A percentile compares a stretch with the other conserved stretches of the same genome.
Conservation (phyloP, 1,140 invertebrate species). For the Drosophila arawakana region DNA sequence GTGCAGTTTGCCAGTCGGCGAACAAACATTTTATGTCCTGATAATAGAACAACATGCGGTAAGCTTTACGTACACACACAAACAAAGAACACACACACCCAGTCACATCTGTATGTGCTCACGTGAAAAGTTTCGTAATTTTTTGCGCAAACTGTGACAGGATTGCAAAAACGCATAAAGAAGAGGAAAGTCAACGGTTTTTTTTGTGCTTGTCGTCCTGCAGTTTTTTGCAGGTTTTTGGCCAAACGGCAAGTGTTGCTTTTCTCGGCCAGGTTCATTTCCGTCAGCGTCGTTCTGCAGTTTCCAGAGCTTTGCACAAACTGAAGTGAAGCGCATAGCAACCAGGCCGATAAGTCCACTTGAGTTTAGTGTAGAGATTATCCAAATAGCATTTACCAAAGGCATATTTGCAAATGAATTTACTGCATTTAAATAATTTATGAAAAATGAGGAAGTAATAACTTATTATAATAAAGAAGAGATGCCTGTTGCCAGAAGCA, state of each 20-base stretch:
- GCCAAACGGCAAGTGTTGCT: background rate
- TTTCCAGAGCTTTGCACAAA: slow-evolving; percentile 8
- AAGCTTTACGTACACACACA: slow-evolving; percentile 9
- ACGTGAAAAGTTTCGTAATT: slow-evolving; percentile 21
- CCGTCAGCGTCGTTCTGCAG: slow-evolving; percentile 20
- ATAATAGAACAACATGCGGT: slow-evolving; percentile 56
- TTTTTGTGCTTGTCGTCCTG: slow-evolving; percentile 33
- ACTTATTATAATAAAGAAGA: too few relatives aligned
- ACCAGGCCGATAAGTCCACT: background rate
- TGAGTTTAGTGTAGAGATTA: background rate
- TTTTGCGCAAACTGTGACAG: slow-evolving; percentile 23
- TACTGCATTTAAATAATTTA: too few relatives aligned
- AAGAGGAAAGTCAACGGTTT: slow-evolving; percentile 2
- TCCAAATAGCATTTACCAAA: too few relatives aligned
- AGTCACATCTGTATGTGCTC: slow-evolving; percentile 4
- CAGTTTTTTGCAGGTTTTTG: slow-evolving; percentile 22
- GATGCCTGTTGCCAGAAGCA: too few relatives aligned
- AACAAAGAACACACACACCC: slow-evolving; percentile 2
- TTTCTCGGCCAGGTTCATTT: slow-evolving; percentile 36
- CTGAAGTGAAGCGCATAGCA: slow-evolving; percentile 4
- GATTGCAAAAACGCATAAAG: background rate
- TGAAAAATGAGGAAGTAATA: too few relatives aligned
- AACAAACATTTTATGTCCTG: slow-evolving; percentile 55
- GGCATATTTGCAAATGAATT: too few relatives aligned
- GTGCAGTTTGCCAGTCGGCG: slow-evolving; percentile 47